phyloP scores from a whole-genome alignment of 2,888 invertebrate species.

The Drosophila peninsularis region DNA sequence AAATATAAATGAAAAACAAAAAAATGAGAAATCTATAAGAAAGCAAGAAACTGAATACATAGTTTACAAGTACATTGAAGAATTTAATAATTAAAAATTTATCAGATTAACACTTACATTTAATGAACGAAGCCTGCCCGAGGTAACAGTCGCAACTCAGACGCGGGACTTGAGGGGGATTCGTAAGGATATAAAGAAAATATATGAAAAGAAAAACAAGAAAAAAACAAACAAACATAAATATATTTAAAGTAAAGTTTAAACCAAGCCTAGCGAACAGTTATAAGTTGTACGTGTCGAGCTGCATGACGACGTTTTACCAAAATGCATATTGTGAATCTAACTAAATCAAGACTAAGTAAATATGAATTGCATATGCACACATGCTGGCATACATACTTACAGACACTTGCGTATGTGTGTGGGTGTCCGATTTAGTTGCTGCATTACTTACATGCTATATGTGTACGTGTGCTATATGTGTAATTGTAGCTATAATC shows the following conservation, averaged over 20 bases:
- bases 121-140: conserved; percentile 18
- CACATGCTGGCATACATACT: conserved; percentile 14
- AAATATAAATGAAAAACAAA: conserved; percentile 2
- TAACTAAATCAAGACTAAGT: conserved; percentile 70
- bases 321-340: conserved; percentile 58
- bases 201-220: neutral
- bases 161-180: conserved; percentile 26
- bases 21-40: conserved; percentile 10
- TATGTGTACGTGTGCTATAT: conserved; percentile 35
- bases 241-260: conserved; percentile 22
- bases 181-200: conserved; percentile 11
- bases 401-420: conserved; percentile 14
- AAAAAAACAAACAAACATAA: neutral
- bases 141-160: conserved; percentile 21
- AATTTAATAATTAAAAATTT: conserved; percentile 58
- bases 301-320: conserved; percentile 64
- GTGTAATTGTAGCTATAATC: conserved; percentile 67
- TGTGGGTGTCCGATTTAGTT: conserved; percentile 30
- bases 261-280: conserved; percentile 51
- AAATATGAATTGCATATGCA: conserved; percentile 56
- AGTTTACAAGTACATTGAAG: conserved; percentile 68
- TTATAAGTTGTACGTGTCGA: conserved; percentile 65
- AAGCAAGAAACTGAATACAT: conserved; percentile 58
- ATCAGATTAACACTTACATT: conserved; percentile 48
- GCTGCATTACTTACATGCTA: conserved; percentile 11